Base-by-base conservation (phyloP, 1,140 invertebrate genomes). In the Cepaea nemoralis region DNA sequence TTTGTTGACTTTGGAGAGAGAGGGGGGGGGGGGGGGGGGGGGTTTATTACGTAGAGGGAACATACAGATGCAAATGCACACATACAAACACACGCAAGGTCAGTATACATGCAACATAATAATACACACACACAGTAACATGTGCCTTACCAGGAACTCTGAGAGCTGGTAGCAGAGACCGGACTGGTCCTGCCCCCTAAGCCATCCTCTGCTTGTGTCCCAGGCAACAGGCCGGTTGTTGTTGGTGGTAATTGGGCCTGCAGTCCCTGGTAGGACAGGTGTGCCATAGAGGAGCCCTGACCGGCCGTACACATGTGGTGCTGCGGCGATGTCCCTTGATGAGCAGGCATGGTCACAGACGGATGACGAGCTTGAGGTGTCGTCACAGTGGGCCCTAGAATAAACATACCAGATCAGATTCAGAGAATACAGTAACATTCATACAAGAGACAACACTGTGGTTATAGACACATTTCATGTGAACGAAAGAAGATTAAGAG, bases 141-240 rank as follows among this genome's bases (percentile, higher is more conserved):
- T n/a, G n/a, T n/a, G n/a, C 6, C 75, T 83, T 78, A 88, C 87
- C 87, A 85, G 48, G 86, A 87, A 10, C 85, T 85, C 63, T 77
- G 82, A 69, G 80, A 81, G 71, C 86, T 87, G 10, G 84, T 83
- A 42, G 86, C 86, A 8, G 87, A 88, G n/a, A 77, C 76, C 12
- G 87, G 87, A 83, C 87, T 88, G 22, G 79, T 77, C 31, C 86
- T 69, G 6, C 85, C 75, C 33, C 81, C 69, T 8, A 78, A 39
- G 24, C 35, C 63, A n/a, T 69, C 40, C 24, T 67, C 76, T 22
- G 3, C 50, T 63, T 39, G 50, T 63, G 50, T 16, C 1, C 33
- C 22, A 1, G n/a, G 31, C 48, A 39, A 35, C 75, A 77, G 22
- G 35, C 75, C 75, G n/a, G 27, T 24, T 40, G 37, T 40, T 31